These are phyloP conservation scores for Apodemus sylvaticus DNA, from an alignment of 2,113 vertebrate species.

Conservation along the genomic window DNA sequence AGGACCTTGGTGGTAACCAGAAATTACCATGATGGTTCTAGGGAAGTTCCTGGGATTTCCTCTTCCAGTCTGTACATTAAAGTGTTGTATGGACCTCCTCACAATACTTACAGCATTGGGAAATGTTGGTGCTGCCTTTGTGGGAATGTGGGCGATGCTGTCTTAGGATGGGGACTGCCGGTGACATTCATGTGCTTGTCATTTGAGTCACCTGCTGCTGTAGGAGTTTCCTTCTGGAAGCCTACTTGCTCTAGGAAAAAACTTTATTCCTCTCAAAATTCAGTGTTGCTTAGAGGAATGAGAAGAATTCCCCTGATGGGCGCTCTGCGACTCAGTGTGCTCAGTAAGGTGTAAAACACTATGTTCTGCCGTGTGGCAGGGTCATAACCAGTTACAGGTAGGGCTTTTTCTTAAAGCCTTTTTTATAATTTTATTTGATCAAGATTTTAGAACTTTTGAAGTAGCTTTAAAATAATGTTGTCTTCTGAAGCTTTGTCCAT, in stretches of 20 bases:
- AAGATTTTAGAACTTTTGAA: constrained; percentile 11
- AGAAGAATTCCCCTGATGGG: not conserved
- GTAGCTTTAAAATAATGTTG: constrained; percentile 34
- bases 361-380: not conserved
- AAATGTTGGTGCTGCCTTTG: not conserved
- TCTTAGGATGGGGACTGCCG: not conserved
- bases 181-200: not conserved
- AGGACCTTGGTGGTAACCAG: constrained; percentile 1
- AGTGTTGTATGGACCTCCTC: not conserved
- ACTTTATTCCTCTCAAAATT: constrained; percentile 23
- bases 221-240: not conserved
- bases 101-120: not conserved
- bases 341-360: not conserved
- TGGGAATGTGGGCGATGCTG: not conserved
- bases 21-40: constrained; percentile 27
- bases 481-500: not conserved
- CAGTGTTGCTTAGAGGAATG: not conserved
- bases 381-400: not conserved
- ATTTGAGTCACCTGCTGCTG: constrained; percentile 14
- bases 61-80: not conserved
- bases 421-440: constrained; percentile 14
- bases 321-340: not conserved
- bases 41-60: constrained; percentile 12
- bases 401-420: not conserved
- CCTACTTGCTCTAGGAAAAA: not conserved